Evolutionary conservation across 2,888 invertebrate species (phyloP), one percentile per base, ranked within the genome.

Genomic region (Octonoba sinensis): DNA sequence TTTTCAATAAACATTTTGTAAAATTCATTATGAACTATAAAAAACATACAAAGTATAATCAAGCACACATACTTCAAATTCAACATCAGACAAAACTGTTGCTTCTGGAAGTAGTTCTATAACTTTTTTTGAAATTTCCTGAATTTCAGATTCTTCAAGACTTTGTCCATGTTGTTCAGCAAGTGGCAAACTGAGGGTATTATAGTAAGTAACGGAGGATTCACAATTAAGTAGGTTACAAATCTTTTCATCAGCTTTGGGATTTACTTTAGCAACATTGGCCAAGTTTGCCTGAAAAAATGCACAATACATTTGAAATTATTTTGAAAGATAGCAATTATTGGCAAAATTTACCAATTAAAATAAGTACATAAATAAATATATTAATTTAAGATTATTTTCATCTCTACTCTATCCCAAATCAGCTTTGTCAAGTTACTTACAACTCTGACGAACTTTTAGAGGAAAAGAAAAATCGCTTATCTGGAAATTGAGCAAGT

Each of bases 51-150:
- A 59, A 36, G 83, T 77, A 49, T 11, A 36, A 36, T 36, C 36
- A 8, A 36, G 11, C 1, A 4, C 8, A 67, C 78, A 75, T 88
- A 93, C 93, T 88, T 92, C 88, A 88, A 93, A 92, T 67, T 91
- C 88, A 3, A 90, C 87, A 84, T 90, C 88, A 86, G 91, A 91
- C 84, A 93, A 86, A 87, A 91, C 88, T 87, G 90, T 87, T 12
- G 92, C 91, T 85, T 91, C 91, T 3, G 93, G 93, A 44, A 93
- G 88, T 81, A 91, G 89, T 73, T 90, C 89, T 64, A 93, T 88
- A 65, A 93, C 90, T 85, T 90, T 89, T 82, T 90, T 90, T 11
- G 92, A 89, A 74, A 93, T 89, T 85, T 92, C 92, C 86, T 91
- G 90, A 24, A 88, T 87, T 84, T 89, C 88, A 59, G 89, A 85